Evolutionary conservation across 2,113 vertebrate genomes (phyloP).

Genomic region (Myrmecophaga tridactyla): DNA sequence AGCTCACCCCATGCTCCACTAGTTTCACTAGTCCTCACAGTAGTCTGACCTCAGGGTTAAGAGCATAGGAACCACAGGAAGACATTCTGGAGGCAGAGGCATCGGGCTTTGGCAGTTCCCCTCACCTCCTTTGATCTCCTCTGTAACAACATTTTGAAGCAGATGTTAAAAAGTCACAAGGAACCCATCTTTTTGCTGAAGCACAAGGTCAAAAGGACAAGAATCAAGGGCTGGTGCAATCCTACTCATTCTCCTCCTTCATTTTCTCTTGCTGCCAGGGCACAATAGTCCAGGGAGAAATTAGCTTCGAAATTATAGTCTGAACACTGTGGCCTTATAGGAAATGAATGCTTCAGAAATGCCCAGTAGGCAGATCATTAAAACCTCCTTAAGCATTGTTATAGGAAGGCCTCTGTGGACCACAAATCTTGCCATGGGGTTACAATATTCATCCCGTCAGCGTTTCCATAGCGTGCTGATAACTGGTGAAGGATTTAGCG

Average conservation of each 20-base stretch:
- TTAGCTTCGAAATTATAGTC: constrained; percentile 59
- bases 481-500: constrained; percentile 18
- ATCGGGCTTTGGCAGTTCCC: not conserved
- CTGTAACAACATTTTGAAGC: constrained; percentile 55
- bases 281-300: constrained; percentile 34
- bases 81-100: not conserved
- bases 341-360: constrained; percentile 50
- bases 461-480: not conserved
- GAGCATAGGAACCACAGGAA: constrained; percentile 12
- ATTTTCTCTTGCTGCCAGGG: not conserved
- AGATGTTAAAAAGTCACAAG: constrained; percentile 45
- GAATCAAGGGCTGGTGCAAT: not conserved
- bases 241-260: constrained; percentile 1
- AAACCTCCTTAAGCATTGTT: constrained; percentile 50
- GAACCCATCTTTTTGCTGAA: constrained; percentile 3
- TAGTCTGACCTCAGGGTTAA: constrained; percentile 20
- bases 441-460: constrained; percentile 28
- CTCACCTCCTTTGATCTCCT: not conserved
- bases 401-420: not conserved
- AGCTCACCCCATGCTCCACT: not conserved
- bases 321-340: constrained; percentile 49
- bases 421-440: constrained; percentile 51
- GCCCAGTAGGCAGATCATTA: constrained; percentile 53
- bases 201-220: constrained; percentile 49
- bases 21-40: not conserved